Conservation (phyloP, 2,888 invertebrate genomes). For the Mythimna lalbum region DNA sequence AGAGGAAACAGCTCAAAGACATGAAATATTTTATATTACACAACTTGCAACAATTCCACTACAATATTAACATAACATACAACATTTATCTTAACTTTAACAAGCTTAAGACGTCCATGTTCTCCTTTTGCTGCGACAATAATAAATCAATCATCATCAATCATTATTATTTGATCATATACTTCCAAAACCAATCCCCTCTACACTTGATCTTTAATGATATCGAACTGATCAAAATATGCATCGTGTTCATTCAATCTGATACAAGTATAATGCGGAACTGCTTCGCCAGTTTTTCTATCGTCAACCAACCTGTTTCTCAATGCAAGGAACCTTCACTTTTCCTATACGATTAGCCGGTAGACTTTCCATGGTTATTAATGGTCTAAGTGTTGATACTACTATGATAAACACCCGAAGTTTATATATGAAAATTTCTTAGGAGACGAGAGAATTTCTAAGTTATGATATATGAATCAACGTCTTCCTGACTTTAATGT, state of each 20-base stretch:
- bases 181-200: slow-evolving; percentile 6
- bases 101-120: not conserved
- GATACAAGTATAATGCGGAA: slow-evolving; percentile 48
- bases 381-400: slow-evolving; percentile 28
- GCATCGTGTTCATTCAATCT: slow-evolving; percentile 25
- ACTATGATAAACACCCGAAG: slow-evolving; percentile 2
- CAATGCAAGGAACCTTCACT: slow-evolving; percentile 61
- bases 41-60: slow-evolving; percentile 9
- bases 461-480: not conserved
- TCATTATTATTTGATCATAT: slow-evolving; percentile 29
- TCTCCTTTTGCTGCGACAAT: slow-evolving; percentile 7
- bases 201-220: slow-evolving; percentile 12
- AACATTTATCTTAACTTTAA: not conserved
- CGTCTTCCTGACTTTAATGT: not conserved
- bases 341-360: slow-evolving; percentile 46
- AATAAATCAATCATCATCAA: slow-evolving; percentile 25
- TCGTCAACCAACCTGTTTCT: slow-evolving; percentile 54
- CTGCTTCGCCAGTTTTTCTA: slow-evolving; percentile 54
- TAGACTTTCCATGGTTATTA: slow-evolving; percentile 59
- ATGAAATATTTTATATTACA: not conserved
- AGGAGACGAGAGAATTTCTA: not conserved
- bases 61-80: slow-evolving; percentile 2
- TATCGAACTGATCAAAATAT: slow-evolving; percentile 15
- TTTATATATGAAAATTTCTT: slow-evolving; percentile 8
- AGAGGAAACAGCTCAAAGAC: not conserved